phyloP scores from a whole-genome alignment of 2,888 invertebrate genomes.

The Polylopha cassiicola region DNA sequence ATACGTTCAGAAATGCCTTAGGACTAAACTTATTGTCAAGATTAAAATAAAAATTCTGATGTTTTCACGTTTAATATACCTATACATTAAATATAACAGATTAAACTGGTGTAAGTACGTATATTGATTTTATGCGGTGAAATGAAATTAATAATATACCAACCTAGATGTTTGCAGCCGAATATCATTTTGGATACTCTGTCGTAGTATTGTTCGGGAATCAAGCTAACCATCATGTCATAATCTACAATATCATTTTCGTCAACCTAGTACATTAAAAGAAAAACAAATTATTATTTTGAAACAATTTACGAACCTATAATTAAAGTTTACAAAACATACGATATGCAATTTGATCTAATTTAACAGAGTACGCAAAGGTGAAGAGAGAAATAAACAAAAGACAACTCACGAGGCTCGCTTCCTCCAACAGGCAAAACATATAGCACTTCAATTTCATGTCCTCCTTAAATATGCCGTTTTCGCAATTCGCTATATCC shows the following conservation, averaged over 20 bases:
- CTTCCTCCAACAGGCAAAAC: slow-evolving; percentile 73
- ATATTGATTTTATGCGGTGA: background rate
- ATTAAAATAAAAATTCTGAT: no score
- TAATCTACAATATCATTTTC: slow-evolving; percentile 64
- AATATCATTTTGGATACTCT: slow-evolving; percentile 60
- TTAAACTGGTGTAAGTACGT: no score
- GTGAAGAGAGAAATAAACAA: slow-evolving; percentile 51
- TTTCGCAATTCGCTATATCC: slow-evolving; percentile 75
- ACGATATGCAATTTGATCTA: slow-evolving; percentile 41
- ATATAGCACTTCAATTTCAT: slow-evolving; percentile 75
- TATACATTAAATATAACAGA: no score
- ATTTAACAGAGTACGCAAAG: slow-evolving; percentile 40
- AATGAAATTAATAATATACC: slow-evolving; percentile 11
- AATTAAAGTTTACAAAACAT: no score
- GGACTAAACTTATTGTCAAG: no score
- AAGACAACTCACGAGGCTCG: slow-evolving; percentile 67
- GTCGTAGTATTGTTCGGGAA: slow-evolving; percentile 62
- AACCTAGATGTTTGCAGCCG: slow-evolving; percentile 61
- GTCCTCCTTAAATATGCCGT: slow-evolving; percentile 76
- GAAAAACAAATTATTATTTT: slow-evolving; percentile 15
- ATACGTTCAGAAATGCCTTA: no score
- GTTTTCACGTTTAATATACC: no score
- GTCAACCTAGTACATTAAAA: no score
- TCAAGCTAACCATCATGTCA: slow-evolving; percentile 66
- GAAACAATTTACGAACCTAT: background rate